Evolutionary conservation across 2,113 vertebrate genomes (phyloP), one percentile per base, ranked within the genome.

Genomic region (Stomatorhinus ivindoensis): DNA sequence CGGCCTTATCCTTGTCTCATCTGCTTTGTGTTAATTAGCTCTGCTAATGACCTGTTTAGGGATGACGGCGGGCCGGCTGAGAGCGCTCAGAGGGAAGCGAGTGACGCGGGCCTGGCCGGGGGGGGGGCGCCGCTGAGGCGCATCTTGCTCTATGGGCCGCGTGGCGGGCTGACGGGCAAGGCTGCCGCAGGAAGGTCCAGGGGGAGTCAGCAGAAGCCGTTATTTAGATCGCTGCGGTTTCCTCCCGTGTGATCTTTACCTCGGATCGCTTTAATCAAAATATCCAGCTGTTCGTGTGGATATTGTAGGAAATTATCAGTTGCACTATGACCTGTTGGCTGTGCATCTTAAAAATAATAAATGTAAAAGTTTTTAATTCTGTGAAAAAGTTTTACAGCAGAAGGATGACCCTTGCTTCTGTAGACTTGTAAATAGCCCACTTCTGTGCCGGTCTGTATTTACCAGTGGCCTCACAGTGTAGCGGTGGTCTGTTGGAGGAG

Each of bases 41-140:
- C 85, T 89, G 92, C 90, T 94, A 94, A 93, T 89, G 80, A 92
- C 91, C 4, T 31, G 90, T 90, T 92, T 92, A 91, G 92, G 92
- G 89, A 92, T 89, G 58, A 87, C 21, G 89, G 87, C 90, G 87
- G 91, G 87, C 48, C 7, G 19, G 31, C 51, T 19, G 10, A 5
- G 86, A 55, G 84, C n/a, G 27, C 51, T 55, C 9, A 7, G 31
- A 51, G 35, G 50, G 39, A 53, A 58, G 50, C 13, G 3, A 19
- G 50, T 10, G 15, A n/a, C 0, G 4, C 3, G 48, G 27, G 24
- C 58, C 58, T 27, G n/a, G 24, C 0, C 58, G 1, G 2, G n/a
- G 6, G 2, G n/a, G 6, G 27, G 85, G 47, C 2, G 48, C 2
- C 13, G 48, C 27, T 6, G 82, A 3, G 47, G 83, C n/a, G 1